These are phyloP conservation scores for Streptopelia turtur DNA, from an alignment of 2,797 vertebrate genomes.

Conservation along the genomic window DNA sequence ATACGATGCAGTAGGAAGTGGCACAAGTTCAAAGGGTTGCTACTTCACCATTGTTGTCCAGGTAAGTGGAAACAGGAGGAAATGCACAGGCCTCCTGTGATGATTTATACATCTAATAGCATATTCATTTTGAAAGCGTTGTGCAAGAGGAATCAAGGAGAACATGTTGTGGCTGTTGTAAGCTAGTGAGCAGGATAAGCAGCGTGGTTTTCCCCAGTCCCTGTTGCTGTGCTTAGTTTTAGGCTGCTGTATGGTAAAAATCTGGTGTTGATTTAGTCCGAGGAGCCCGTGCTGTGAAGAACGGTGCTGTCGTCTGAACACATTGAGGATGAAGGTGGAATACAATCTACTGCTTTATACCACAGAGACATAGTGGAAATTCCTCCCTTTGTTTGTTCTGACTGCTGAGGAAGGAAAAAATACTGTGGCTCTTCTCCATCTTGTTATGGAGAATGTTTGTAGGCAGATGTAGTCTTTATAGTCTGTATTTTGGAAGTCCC, in stretches of 20 bases:
- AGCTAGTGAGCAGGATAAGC: neutral
- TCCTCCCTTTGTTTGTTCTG: neutral
- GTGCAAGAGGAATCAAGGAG: neutral
- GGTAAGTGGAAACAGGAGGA: neutral
- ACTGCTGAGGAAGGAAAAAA: neutral
- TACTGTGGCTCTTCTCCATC: neutral
- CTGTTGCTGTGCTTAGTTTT: neutral
- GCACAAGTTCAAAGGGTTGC: neutral
- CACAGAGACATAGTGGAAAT: neutral
- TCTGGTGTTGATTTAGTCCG: neutral
- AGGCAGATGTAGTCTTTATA: neutral
- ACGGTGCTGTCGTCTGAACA: neutral
- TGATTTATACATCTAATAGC: neutral
- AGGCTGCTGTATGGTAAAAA: neutral
- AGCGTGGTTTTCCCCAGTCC: neutral
- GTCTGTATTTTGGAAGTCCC: neutral
- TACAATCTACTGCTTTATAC: neutral
- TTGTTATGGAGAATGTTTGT: neutral
- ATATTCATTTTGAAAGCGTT: neutral
- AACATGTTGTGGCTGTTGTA: neutral
- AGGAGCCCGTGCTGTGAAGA: neutral
- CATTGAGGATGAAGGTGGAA: neutral
- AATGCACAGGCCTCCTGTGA: neutral
- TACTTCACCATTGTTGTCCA: neutral
- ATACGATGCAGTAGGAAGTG: neutral